A percentile compares a stretch with the other conserved stretches of the same genome.
These are phyloP conservation scores for Kryphioiulus occultus DNA, from an alignment of 2,888 invertebrate genomes.

Conservation along the genomic window DNA sequence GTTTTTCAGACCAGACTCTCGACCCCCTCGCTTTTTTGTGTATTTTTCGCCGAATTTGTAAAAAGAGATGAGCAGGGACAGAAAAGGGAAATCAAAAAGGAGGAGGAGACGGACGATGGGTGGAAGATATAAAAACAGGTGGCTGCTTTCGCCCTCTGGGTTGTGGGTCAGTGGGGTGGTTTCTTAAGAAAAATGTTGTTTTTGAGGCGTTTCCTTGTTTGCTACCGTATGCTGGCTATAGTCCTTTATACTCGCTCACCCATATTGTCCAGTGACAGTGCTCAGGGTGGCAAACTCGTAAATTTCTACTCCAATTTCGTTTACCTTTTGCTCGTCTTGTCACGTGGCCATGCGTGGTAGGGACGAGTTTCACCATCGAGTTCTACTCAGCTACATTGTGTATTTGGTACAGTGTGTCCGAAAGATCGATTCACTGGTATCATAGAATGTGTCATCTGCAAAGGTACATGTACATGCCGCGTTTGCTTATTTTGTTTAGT, in stretches of 20 bases:
- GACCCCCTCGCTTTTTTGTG: background rate
- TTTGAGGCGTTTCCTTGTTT: background rate
- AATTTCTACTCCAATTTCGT: background rate
- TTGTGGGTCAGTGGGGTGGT: background rate
- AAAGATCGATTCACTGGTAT: too few species aligned
- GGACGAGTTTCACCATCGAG: too few species aligned
- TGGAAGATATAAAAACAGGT: background rate
- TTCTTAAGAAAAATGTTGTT: background rate
- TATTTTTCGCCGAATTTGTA: background rate
- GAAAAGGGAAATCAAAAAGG: constrained; percentile 5
- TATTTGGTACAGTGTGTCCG: too few species aligned
- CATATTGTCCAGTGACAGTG: background rate
- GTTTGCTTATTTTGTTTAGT: too few species aligned
- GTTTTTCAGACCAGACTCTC: background rate
- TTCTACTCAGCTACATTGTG: too few species aligned
- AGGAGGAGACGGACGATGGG: background rate
- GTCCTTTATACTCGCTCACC: background rate
- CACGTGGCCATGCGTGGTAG: too few species aligned
- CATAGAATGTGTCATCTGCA: too few species aligned
- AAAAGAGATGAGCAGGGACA: background rate
- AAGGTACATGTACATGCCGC: too few species aligned
- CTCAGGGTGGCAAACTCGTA: background rate
- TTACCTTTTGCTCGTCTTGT: background rate
- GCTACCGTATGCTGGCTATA: background rate
- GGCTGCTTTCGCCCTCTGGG: background rate